Conservation (phyloP, 2,888 invertebrate genomes). For the Malthinus flaveolus region DNA sequence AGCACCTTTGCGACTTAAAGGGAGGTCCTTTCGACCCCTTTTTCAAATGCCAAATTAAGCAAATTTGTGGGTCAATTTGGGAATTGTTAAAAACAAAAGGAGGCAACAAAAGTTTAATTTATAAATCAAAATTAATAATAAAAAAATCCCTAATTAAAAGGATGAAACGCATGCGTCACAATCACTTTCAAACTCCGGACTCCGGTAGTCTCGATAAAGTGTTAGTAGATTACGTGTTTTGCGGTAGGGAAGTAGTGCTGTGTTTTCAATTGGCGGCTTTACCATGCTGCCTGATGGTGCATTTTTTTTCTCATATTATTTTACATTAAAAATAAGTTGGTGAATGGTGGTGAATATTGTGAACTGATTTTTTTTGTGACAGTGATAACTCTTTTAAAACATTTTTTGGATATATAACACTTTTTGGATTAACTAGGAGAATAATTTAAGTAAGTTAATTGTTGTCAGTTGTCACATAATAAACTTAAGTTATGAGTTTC, state of each 20-base stretch:
- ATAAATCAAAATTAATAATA: constrained; percentile 3
- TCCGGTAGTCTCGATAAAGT: not conserved
- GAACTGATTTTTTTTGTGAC: not conserved
- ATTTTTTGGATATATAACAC: too few relatives aligned
- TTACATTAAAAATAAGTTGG: not conserved
- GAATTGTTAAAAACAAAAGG: too few relatives aligned
- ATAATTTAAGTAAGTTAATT: too few relatives aligned
- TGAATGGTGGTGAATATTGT: too few relatives aligned
- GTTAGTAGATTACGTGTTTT: constrained; percentile 13
- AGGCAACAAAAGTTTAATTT: not conserved
- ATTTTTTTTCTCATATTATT: not conserved
- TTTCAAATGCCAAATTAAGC: too few relatives aligned
- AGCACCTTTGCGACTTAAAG: too few relatives aligned
- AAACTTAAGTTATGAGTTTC: too few relatives aligned
- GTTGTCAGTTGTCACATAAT: too few relatives aligned
- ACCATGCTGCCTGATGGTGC: constrained; percentile 11
- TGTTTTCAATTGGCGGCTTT: constrained; percentile 1
- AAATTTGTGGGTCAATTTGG: too few relatives aligned
- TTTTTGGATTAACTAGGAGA: too few relatives aligned
- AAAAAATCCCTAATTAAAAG: not conserved
- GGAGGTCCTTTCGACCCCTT: too few relatives aligned
- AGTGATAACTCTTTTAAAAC: too few relatives aligned
- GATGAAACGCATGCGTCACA: constrained; percentile 6
- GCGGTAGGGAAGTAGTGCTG: constrained; percentile 11
- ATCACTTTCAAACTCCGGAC: constrained; percentile 2